phyloP scores from a whole-genome alignment of 1,140 invertebrate species.

The Campoletis sonorensis region DNA sequence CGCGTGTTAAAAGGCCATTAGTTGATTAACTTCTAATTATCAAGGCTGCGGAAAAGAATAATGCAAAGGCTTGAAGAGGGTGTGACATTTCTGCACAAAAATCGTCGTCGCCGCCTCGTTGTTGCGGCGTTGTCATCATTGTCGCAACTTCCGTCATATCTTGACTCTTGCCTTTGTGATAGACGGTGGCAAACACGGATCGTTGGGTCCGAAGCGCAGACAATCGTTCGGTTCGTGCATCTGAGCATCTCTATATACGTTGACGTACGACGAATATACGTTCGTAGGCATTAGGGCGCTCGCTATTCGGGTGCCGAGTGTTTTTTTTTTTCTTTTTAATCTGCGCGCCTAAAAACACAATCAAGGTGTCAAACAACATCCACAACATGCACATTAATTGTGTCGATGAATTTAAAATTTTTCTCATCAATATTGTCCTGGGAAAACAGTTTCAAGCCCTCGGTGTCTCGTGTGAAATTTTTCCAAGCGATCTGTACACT shows the following conservation, averaged over 20 bases:
- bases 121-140: slow-evolving; percentile 53
- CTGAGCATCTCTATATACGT: no score
- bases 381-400: slow-evolving; percentile 28
- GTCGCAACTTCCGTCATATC: slow-evolving; percentile 52
- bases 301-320: no score
- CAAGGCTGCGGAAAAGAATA: slow-evolving; percentile 61
- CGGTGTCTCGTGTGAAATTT: no score
- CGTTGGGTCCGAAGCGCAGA: slow-evolving; percentile 65
- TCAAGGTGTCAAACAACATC: slow-evolving; percentile 53
- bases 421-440: no score
- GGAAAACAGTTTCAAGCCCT: no score
- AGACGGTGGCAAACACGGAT: slow-evolving; percentile 66
- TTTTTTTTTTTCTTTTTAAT: no score
- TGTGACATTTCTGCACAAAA: slow-evolving; percentile 24
- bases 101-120: neutral
- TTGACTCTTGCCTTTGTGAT: slow-evolving; percentile 51
- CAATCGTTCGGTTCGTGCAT: slow-evolving; percentile 53
- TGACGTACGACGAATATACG: no score
- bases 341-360: no score
- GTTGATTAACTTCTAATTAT: slow-evolving; percentile 75
- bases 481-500: no score
- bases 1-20: slow-evolving; percentile 69
- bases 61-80: slow-evolving; percentile 58
- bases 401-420: no score
- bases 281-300: no score